phyloP scores from a whole-genome alignment of 2,113 vertebrate genomes.

The Phrynosoma blainvillii region DNA sequence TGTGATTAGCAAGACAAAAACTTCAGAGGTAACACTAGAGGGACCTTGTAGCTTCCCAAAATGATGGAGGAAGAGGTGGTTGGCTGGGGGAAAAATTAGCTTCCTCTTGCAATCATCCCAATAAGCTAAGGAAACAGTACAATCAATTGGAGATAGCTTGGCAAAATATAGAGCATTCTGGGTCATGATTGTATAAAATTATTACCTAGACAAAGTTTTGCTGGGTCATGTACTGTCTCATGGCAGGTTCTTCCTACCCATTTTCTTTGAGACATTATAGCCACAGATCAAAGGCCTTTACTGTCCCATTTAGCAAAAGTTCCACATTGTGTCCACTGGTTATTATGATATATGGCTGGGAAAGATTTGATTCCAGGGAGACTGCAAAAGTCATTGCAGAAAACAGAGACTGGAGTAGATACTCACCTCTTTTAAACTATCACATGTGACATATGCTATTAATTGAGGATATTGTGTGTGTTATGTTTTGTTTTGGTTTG shows the following conservation, averaged over 20 bases:
- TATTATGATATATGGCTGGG: background rate
- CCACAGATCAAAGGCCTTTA: background rate
- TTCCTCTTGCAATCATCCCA: background rate
- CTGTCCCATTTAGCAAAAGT: background rate
- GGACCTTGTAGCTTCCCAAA: background rate
- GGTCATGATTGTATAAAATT: background rate
- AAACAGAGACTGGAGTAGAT: no score
- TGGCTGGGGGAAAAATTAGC: background rate
- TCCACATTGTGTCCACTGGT: background rate
- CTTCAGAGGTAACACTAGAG: no score
- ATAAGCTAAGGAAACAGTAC: background rate
- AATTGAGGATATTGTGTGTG: no score
- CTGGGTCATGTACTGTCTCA: background rate
- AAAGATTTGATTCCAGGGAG: no score
- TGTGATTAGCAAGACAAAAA: no score
- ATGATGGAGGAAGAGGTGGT: background rate
- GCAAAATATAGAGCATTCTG: background rate
- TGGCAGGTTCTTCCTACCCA: background rate
- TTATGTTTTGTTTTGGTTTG: no score
- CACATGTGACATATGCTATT: no score
- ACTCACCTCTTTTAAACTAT: no score
- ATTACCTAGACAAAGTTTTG: no score
- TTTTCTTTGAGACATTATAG: background rate
- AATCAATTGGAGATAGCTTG: background rate
- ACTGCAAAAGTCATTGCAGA: no score